phyloP scores from a whole-genome alignment of 2,797 vertebrate species.

The Rhynchotus rufescens region DNA sequence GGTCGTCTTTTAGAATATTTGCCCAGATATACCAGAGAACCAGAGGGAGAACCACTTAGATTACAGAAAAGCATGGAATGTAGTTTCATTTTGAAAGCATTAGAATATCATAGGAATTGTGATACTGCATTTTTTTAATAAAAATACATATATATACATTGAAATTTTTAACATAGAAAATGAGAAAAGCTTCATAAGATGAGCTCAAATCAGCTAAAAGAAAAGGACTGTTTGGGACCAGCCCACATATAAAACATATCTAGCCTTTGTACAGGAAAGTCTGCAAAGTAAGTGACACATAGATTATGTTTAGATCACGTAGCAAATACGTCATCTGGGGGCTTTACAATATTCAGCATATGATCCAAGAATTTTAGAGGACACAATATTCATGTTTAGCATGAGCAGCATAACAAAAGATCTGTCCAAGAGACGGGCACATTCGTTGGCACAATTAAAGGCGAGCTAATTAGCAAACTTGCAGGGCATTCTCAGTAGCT shows the following conservation, averaged over 20 bases:
- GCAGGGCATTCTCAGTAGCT: background rate
- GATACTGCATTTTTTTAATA: background rate
- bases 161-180: background rate
- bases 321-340: background rate
- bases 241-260: background rate
- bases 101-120: background rate
- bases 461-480: slow-evolving; percentile 22
- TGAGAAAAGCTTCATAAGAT: background rate
- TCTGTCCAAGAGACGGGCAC: slow-evolving; percentile 22
- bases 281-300: background rate
- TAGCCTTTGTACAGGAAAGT: background rate
- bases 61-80: too few relatives aligned
- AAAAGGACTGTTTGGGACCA: background rate
- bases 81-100: background rate
- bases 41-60: background rate
- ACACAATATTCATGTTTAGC: background rate
- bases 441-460: slow-evolving; percentile 30
- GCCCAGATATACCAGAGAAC: too few relatives aligned
- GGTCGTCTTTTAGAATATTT: background rate
- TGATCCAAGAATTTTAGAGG: background rate
- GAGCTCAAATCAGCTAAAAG: background rate
- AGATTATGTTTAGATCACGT: background rate
- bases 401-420: background rate
- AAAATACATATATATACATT: background rate
- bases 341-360: background rate